A percentile compares a stretch with the other conserved stretches of the same genome.
Conservation (phyloP, 2,797 vertebrate genomes). For the Melanotaenia parkinsoni region DNA sequence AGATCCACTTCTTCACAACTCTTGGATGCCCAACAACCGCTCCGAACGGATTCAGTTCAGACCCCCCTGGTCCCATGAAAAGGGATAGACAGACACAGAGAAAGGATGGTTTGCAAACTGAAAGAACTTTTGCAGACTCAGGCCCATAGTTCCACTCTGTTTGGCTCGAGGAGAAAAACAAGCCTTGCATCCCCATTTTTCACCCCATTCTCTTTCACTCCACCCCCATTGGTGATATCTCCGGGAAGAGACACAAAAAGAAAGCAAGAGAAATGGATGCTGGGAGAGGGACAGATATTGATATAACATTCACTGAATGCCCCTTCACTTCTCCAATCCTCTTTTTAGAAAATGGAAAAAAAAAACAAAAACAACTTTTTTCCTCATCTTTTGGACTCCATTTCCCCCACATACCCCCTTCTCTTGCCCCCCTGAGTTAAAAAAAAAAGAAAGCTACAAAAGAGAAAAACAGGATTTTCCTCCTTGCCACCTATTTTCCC, state of each 20-base stretch:
- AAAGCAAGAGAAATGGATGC: conserved; percentile 58
- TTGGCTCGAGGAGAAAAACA: conserved; percentile 71
- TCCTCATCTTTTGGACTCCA: conserved; percentile 23
- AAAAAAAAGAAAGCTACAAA: conserved; percentile 9
- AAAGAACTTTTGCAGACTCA: conserved; percentile 73
- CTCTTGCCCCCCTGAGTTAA: conserved; percentile 4
- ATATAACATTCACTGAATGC: conserved; percentile 64
- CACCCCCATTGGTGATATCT: conserved; percentile 61
- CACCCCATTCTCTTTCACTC: conserved; percentile 65
- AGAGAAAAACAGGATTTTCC: conserved; percentile 53
- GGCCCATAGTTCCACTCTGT: conserved; percentile 66
- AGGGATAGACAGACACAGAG: conserved; percentile 66
- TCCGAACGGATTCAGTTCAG: conserved; percentile 72
- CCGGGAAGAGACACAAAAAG: conserved; percentile 58
- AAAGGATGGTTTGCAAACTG: conserved; percentile 74
- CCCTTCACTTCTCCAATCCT: conserved; percentile 38
- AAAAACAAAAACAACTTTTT: neutral
- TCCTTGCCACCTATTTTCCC: conserved; percentile 71
- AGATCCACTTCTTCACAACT: conserved; percentile 78
- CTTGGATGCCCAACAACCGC: conserved; percentile 70
- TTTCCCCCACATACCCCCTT: neutral
- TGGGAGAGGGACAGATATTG: conserved; percentile 54
- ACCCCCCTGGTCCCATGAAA: conserved; percentile 63
- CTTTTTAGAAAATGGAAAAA: conserved; percentile 36
- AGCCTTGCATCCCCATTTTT: conserved; percentile 67